Evolutionary conservation across 1,140 invertebrate species (phyloP), one percentile per base, ranked within the genome.

Genomic region (Philopotamus ludificatus): DNA sequence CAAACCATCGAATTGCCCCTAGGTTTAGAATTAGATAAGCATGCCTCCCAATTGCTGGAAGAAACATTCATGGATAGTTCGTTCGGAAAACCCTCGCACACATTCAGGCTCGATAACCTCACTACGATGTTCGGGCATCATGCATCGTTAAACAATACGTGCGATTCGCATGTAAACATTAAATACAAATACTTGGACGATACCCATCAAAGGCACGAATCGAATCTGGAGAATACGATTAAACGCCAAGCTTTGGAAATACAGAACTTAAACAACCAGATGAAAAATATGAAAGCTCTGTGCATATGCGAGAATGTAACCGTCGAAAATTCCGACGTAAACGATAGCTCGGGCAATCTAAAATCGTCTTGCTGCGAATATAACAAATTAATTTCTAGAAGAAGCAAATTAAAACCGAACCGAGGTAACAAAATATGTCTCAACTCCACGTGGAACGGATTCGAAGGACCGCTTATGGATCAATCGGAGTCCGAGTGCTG

Each of bases 401-500:
- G 65, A 69, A n/a, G 16, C 12, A 71, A 64, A 34, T 50, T 18
- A 10, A 64, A 58, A 45, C 20, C 3, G 44, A 26, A 16, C 16
- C 22, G 18, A 57, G 7, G 22, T 12, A 60, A 59, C 22, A 59
- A 60, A 15, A 10, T 20, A 12, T 39, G 44, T 28, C 25, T 65
- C 1, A 66, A 66, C 25, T 28, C 23, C 22, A 67, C 59, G 1
- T 67, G 65, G 65, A 49, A 67, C 22, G 65, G 65, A 21, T 12
- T 1, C n/a, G 53, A 23, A n/a, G 41, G 75, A 53, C 72, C 74
- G 25, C 72, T 74, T 54, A 75, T 83, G 63, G 76, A 86, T 75
- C 81, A 84, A 23, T 90, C 88, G 0, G 90, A 93, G 73, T 90
- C 88, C 0, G 92, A 94, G 71, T 86, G 88, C 16, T 93, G 91